A percentile compares a stretch with the other conserved stretches of the same genome.
Conservation (phyloP, 2,113 vertebrate species). For the Carassius gibelio region DNA sequence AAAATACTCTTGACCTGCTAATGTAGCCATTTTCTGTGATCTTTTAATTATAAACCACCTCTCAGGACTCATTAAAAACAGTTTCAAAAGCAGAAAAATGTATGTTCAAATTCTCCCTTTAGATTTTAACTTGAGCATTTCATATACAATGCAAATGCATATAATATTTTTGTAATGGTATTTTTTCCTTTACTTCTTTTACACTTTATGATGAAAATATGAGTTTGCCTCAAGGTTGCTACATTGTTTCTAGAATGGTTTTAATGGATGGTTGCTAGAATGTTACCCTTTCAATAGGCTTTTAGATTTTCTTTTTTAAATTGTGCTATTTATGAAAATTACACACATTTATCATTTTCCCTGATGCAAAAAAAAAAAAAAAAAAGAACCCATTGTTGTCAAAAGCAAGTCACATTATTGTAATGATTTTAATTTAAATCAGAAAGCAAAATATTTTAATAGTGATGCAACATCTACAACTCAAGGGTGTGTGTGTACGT, state of each 20-base stretch:
- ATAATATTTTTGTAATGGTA: not conserved
- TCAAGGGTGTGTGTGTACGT: too few species aligned
- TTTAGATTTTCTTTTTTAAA: too few species aligned
- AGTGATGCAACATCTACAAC: too few species aligned
- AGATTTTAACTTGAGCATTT: not conserved
- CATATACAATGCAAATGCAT: not conserved
- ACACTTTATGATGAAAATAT: not conserved
- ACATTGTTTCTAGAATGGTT: not conserved
- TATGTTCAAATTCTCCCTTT: not conserved
- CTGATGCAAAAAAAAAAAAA: too few species aligned
- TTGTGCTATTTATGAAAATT: too few species aligned
- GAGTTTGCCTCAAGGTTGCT: not conserved
- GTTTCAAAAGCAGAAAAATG: not conserved
- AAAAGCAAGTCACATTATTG: too few species aligned
- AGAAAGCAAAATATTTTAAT: too few species aligned
- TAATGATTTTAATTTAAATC: too few species aligned
- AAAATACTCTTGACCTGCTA: not conserved
- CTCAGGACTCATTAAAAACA: not conserved
- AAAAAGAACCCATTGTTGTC: too few species aligned
- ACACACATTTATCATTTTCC: too few species aligned
- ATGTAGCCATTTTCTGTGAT: not conserved
- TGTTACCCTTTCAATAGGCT: not conserved
- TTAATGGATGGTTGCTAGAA: not conserved
- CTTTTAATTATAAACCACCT: slow-evolving; percentile 1
- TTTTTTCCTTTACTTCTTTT: not conserved